Conservation (phyloP, 2,113 vertebrate species). For the Athene noctua region DNA sequence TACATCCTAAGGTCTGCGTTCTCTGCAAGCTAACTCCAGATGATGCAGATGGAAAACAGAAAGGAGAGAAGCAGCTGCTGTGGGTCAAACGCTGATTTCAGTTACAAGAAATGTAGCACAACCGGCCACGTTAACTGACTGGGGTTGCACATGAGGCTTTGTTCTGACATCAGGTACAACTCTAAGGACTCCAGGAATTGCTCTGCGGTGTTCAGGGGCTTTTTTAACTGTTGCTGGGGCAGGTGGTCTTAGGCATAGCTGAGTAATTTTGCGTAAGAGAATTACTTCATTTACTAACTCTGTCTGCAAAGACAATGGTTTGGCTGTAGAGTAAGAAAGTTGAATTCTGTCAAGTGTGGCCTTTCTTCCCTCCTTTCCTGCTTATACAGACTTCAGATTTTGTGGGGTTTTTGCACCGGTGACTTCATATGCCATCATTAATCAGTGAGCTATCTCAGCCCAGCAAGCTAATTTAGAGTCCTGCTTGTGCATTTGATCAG, state of each 20-base stretch:
- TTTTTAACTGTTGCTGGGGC: background rate
- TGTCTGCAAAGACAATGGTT: background rate
- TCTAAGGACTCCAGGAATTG: background rate
- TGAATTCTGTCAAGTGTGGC: background rate
- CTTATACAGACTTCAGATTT: background rate
- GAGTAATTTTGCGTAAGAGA: background rate
- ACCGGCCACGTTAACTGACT: background rate
- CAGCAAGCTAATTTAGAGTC: constrained; percentile 62
- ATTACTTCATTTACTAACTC: background rate
- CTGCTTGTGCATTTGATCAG: constrained; percentile 69
- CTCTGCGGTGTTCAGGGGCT: background rate
- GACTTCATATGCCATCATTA: constrained; percentile 58
- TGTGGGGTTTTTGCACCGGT: background rate
- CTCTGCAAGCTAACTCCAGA: background rate
- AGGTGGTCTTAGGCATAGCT: background rate
- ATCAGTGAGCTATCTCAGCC: constrained; percentile 57
- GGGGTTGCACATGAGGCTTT: background rate
- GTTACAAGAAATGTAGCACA: background rate
- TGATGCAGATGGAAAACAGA: background rate
- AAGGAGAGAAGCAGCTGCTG: background rate
- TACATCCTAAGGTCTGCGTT: background rate
- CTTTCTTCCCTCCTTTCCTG: background rate
- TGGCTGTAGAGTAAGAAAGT: background rate
- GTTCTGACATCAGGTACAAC: background rate
- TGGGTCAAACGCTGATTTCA: background rate